Evolutionary conservation across 1,140 invertebrate genomes (phyloP), one percentile per base, ranked within the genome.

Genomic region (Eupristina koningsbergeri): DNA sequence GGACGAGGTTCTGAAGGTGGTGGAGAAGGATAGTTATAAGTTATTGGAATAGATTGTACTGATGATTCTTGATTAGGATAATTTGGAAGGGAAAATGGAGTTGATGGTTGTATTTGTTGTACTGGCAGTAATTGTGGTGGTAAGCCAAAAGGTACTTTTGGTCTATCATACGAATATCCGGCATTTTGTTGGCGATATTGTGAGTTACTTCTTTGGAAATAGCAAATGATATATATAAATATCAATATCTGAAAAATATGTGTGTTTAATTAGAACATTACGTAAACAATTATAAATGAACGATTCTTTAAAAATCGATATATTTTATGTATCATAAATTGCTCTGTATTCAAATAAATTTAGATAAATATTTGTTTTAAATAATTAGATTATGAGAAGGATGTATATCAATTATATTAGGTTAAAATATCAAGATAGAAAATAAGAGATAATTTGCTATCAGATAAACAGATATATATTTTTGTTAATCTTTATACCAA

Each of bases 151-250:
- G 87, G 76, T 81, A 89, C 67, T 36, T 80, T 81, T 22, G 89
- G 89, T 61, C 77, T 69, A 15, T 89, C 84, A 80, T 90, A 90
- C 41, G 81, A 85, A 74, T 90, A 90, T 75, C 89, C 89, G 34
- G 88, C 89, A 80, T 84, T 84, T 64, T 63, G 77, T 53, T 80
- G 77, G 1, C 69, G 76, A 67, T 80, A 80, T 86, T 90, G 89
- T 75, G 87, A 77, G 19, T 50, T 34, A 0, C 74, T 81, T 64
- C 85, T 80, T 50, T 61, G 69, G 64, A n/a, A 74, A 34, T 58
- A 81, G 79, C 39, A 84, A 76, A 75, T 85, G 31, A 89, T 47
- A 29, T 85, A 63, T 61, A 90, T 53, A 67, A 89, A 26, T 86
- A 89, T 85, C 77, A 67, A 74, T 75, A 87, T 39, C 89, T 90